These are phyloP conservation scores for Toxonevra muliebris DNA, from an alignment of 2,888 invertebrate genomes.

Conservation along the genomic window DNA sequence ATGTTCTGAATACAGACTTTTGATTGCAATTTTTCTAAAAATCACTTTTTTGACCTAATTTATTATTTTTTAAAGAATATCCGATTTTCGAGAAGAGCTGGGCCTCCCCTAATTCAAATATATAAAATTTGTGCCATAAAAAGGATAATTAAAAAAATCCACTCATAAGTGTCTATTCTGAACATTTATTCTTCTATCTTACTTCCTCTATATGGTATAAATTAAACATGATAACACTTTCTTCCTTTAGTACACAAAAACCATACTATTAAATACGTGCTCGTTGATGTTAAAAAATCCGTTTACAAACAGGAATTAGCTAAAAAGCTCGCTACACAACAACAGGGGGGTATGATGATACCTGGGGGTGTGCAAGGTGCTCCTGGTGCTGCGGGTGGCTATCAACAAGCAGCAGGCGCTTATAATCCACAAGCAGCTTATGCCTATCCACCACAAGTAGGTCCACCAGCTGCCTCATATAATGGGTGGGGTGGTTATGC, in stretches of 20 bases:
- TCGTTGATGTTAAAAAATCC: conserved; percentile 60
- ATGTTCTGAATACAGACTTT: too few relatives aligned
- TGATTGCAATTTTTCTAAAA: too few relatives aligned
- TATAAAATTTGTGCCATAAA: too few relatives aligned
- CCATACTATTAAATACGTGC: conserved; percentile 52
- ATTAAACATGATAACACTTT: not conserved
- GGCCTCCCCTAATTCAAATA: too few relatives aligned
- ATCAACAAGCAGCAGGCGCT: conserved; percentile 40
- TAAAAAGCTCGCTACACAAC: conserved; percentile 46
- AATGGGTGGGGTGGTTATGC: conserved; percentile 54
- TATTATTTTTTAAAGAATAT: too few relatives aligned
- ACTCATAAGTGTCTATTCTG: too few relatives aligned
- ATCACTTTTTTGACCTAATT: too few relatives aligned
- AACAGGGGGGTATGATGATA: conserved; percentile 33
- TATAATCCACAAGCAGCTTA: conserved; percentile 45
- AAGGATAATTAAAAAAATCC: too few relatives aligned
- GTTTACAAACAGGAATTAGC: conserved; percentile 53
- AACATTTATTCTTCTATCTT: too few relatives aligned
- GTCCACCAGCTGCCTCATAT: conserved; percentile 43
- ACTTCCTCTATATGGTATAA: not conserved
- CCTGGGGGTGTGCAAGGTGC: conserved; percentile 18
- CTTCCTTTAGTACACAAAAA: conserved; percentile 48
- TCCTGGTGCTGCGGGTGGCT: conserved; percentile 47
- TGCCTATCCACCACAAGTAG: conserved; percentile 62
- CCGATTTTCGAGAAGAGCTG: too few relatives aligned